These are phyloP conservation scores for Drosophila subquinaria DNA, from an alignment of 2,888 invertebrate species.

Conservation along the genomic window DNA sequence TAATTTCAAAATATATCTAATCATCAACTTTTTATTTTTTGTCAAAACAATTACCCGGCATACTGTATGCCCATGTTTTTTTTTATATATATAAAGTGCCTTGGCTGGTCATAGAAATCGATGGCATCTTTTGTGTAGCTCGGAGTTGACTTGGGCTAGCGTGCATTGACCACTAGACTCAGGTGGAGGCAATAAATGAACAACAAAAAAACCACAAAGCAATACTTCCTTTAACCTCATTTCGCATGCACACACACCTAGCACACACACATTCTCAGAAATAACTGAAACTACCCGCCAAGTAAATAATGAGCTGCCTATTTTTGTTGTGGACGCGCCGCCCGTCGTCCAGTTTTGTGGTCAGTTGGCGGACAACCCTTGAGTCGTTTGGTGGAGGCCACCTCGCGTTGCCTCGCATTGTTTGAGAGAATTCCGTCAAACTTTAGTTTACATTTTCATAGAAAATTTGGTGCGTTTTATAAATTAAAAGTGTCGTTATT, in stretches of 20 bases:
- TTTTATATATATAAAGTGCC: slow-evolving; percentile 1
- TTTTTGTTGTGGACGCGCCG: slow-evolving; percentile 75
- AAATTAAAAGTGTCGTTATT: slow-evolving; percentile 57
- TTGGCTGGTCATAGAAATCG: slow-evolving; percentile 60
- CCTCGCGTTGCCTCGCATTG: slow-evolving; percentile 36
- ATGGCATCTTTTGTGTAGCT: slow-evolving; percentile 65
- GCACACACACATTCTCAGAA: slow-evolving; percentile 14
- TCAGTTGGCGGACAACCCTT: slow-evolving; percentile 84
- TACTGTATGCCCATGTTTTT: background rate
- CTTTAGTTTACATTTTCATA: slow-evolving; percentile 8
- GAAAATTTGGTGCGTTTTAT: slow-evolving; percentile 25
- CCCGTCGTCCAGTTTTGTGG: slow-evolving; percentile 73
- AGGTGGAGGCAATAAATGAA: slow-evolving; percentile 46
- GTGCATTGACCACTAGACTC: slow-evolving; percentile 81
- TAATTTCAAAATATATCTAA: too few species aligned
- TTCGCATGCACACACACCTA: slow-evolving; percentile 64
- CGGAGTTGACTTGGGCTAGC: slow-evolving; percentile 59
- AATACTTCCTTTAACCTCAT: slow-evolving; percentile 84
- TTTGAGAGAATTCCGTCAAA: slow-evolving; percentile 56
- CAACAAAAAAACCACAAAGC: slow-evolving; percentile 44
- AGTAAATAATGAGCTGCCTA: slow-evolving; percentile 41
- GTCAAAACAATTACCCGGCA: too few species aligned
- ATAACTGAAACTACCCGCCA: slow-evolving; percentile 70
- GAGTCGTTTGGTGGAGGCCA: slow-evolving; percentile 64
- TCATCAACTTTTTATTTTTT: too few species aligned